phyloP scores from a whole-genome alignment of 1,140 invertebrate species.

The Drosophila quadrilineata region DNA sequence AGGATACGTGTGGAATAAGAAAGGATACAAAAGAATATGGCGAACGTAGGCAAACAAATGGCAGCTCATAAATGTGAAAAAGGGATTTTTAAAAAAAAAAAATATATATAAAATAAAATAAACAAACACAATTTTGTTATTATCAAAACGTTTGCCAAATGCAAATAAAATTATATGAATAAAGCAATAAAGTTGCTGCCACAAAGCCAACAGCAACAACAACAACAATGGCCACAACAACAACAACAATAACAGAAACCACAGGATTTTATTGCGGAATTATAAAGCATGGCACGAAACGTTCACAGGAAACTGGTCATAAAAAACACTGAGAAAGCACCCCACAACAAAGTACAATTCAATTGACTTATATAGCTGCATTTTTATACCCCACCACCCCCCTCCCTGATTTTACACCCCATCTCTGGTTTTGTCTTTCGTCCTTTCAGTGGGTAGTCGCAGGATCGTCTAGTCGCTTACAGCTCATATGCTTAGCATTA shows the following conservation, averaged over 20 bases:
- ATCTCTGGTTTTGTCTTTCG: too few relatives aligned
- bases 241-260: neutral
- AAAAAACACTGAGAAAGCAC: constrained; percentile 10
- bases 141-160: constrained; percentile 43
- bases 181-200: constrained; percentile 35
- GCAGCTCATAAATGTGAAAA: constrained; percentile 38
- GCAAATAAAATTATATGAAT: constrained; percentile 46
- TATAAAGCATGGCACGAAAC: constrained; percentile 35
- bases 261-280: constrained; percentile 35
- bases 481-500: neutral
- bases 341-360: constrained; percentile 3
- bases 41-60: constrained; percentile 31
- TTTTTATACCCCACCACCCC: neutral
- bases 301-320: too few relatives aligned
- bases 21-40: constrained; percentile 2
- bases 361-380: constrained; percentile 27
- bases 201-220: constrained; percentile 25
- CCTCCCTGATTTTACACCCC: neutral
- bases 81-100: constrained; percentile 23
- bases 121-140: constrained; percentile 42
- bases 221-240: constrained; percentile 1
- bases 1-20: neutral
- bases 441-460: too few relatives aligned
- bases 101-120: too few relatives aligned
- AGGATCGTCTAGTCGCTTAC: neutral